phyloP scores from a whole-genome alignment of 2,113 vertebrate species.

The Ovibos moschatus region DNA sequence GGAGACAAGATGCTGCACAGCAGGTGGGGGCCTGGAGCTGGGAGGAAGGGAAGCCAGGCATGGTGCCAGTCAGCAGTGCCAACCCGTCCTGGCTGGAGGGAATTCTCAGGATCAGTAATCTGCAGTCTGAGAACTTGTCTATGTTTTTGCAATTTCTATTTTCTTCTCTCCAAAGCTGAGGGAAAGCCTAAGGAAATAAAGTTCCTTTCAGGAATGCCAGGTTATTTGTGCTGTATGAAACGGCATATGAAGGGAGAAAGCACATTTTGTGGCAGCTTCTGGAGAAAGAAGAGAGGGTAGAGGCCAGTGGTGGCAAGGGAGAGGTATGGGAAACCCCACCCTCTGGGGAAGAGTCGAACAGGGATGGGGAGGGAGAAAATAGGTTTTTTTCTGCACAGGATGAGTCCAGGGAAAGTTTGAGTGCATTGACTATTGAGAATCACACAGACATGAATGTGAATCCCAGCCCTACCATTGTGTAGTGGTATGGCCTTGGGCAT shows the following conservation, averaged over 20 bases:
- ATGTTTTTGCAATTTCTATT: conserved; percentile 62
- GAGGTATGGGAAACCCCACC: background rate
- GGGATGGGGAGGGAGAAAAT: accelerated
- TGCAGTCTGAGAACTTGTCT: conserved; percentile 49
- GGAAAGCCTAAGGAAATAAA: conserved; percentile 58
- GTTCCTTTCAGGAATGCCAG: conserved; percentile 54
- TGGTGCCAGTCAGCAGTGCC: background rate
- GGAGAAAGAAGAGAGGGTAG: background rate
- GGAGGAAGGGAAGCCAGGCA: background rate
- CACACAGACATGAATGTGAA: background rate
- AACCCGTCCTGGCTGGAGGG: background rate
- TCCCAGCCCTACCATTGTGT: background rate
- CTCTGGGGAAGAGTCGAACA: background rate
- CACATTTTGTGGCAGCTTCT: background rate
- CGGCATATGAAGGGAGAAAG: background rate
- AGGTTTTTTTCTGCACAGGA: background rate
- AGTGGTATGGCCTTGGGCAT: background rate
- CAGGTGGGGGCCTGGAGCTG: background rate
- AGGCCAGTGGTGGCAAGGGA: background rate
- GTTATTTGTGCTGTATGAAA: background rate
- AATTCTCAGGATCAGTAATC: conserved; percentile 38
- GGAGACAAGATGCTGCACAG: background rate
- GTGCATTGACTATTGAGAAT: background rate
- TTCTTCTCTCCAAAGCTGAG: conserved; percentile 38
- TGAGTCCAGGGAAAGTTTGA: background rate